Evolutionary conservation across 92 coral and sea anemone species (phyloP), one percentile per base, ranked within the genome.

Genomic region (Heliopora coerulea): DNA sequence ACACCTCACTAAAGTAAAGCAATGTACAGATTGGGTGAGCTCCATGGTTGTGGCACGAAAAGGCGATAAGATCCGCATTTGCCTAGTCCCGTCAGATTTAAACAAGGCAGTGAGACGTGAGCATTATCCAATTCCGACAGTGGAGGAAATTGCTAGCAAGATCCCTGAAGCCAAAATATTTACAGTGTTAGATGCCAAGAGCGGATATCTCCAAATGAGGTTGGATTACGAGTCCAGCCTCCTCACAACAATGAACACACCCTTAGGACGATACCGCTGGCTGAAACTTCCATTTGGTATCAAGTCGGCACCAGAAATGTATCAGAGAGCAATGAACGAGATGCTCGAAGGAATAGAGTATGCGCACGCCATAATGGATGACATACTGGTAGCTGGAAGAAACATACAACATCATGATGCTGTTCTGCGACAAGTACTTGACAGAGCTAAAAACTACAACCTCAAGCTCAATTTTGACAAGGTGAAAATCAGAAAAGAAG

Each of bases 151-250:
- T 17, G 69, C 35, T 54, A 58, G 65, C 18, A 72, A 60, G 24
- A 72, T 75, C 49, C 80, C 80, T 25, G 75, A 62, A 21, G 69
- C 74, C 61, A 81, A 81, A 54, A 32, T 62, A 19, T 20, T 32
- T 49, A 2, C 30, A 25, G 20, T 8, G 25, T 13, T 25, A 52
- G 76, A 61, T 17, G 42, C 67, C 4, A 61, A 27, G 1, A 20
- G 7, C 26, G 25, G 46, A 0, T 31, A 62, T 33, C 35, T 49
- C 57, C 57, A 48, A 27, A 66, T 66, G 11, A 56, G 57, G 24
- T 44, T 66, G 23, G 73, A 66, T 66, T 56, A 66, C 5, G 14
- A 44, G 17, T 21, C 31, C 19, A 56, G 44, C 24, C 73, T 42
- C 21, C 46, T 62, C 27, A 33, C 68, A 3, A 62, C 68, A 11